Evolutionary conservation across 2,888 invertebrate genomes (phyloP), one percentile per base, ranked within the genome.

Genomic region (Listrodromus nycthemerus): DNA sequence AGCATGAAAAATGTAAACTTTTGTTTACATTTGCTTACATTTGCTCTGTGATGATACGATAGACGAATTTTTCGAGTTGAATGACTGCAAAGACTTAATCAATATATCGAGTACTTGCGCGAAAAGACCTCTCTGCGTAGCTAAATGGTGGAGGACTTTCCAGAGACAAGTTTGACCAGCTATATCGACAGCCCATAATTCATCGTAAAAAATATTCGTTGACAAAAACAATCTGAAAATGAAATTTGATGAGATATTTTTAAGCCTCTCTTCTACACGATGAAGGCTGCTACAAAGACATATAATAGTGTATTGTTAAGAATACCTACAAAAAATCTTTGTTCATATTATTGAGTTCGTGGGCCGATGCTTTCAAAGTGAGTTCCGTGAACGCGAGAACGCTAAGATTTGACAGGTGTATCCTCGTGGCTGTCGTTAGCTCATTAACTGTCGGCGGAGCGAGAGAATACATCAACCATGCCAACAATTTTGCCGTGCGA

Each of bases 401-500:
- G 65, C 95, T 95, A 89, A 96, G 94, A 92, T 96, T 96, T 19
- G 96, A 95, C 76, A 96, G 94, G 88, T 96, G 95, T 87, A 95
- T 95, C 89, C 95, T 94, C 76, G 96, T 96, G 24, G 95, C 94
- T 86, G 95, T 93, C 8, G 95, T 95, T 89, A 95, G 94, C 86
- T 95, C 95, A 21, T 94, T 93, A 83, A 95, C 94, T 69, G 91
- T 89, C 33, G 95, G 94, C 16, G 94, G 93, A 65, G 94, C 93
- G 85, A 95, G 93, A 88, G 95, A 95, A 45, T 95, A 93, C 78
- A 95, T 94, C 45, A 96, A 94, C 88, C 95, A 95, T 85, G 94
- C 95, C 86, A 96, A 92, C 75, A 96, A 93, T 86, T 96, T 95
- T 30, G 94, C 94, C 41, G 96, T 95, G 88, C 95, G 95, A 1